Conservation (phyloP, 1,140 invertebrate species). For the Pissodes strobi region DNA sequence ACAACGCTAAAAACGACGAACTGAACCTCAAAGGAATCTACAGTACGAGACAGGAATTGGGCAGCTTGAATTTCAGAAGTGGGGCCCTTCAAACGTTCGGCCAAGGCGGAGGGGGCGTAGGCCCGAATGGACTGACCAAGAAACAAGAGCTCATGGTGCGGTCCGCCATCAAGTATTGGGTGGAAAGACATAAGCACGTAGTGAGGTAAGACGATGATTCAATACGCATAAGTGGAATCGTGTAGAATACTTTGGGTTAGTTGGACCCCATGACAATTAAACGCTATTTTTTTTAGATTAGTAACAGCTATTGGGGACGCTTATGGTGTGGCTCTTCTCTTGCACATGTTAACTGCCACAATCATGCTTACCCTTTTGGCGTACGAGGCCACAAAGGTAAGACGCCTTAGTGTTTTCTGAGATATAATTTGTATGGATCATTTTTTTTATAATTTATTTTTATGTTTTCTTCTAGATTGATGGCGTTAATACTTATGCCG, state of each 20-base stretch:
- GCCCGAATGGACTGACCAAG: slow-evolving; percentile 76
- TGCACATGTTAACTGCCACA: slow-evolving; percentile 83
- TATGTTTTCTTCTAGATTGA: slow-evolving; percentile 62
- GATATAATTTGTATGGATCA: no score
- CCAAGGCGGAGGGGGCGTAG: slow-evolving; percentile 60
- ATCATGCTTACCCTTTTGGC: slow-evolving; percentile 79
- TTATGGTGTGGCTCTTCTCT: slow-evolving; percentile 75
- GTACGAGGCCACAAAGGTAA: slow-evolving; percentile 83
- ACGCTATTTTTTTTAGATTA: slow-evolving; percentile 64
- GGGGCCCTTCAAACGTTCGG: slow-evolving; percentile 67
- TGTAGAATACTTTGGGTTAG: no score
- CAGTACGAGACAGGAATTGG: slow-evolving; percentile 75
- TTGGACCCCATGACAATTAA: no score
- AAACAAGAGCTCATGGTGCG: slow-evolving; percentile 81
- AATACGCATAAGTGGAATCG: no score
- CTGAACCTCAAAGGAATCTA: slow-evolving; percentile 74
- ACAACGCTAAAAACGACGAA: slow-evolving; percentile 57
- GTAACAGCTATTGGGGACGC: slow-evolving; percentile 78
- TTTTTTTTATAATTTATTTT: not conserved
- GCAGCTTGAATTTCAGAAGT: slow-evolving; percentile 63
- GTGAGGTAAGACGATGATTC: slow-evolving; percentile 63
- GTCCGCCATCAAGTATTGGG: slow-evolving; percentile 86
- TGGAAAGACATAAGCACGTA: slow-evolving; percentile 83
- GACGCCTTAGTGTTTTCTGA: not conserved
- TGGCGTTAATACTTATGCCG: slow-evolving; percentile 73